Evolutionary conservation across 1,140 invertebrate genomes (phyloP).

Genomic region (Arctopsyche grandis): DNA sequence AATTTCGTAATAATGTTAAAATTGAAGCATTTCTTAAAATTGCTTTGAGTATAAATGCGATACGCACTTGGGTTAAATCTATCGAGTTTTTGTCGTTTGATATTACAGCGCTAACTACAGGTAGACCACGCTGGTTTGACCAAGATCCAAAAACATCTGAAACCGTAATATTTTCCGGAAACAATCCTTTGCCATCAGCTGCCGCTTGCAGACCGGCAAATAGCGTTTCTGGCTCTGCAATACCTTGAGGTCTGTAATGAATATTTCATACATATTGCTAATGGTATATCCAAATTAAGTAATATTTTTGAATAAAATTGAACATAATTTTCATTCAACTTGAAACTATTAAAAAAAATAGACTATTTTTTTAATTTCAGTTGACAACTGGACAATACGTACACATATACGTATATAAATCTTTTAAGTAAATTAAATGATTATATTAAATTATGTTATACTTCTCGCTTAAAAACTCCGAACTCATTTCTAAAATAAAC

Average conservation of each 20-base stretch:
- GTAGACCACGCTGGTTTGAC: constrained; percentile 76
- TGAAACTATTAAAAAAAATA: too few species aligned
- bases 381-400: too few species aligned
- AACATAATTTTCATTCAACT: constrained; percentile 34
- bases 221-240: constrained; percentile 8
- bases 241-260: constrained; percentile 16
- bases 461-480: too few species aligned
- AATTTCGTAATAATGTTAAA: too few species aligned
- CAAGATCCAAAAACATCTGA: constrained; percentile 71
- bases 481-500: too few species aligned
- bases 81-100: constrained; percentile 59
- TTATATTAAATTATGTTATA: too few species aligned
- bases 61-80: background rate
- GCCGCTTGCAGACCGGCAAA: constrained; percentile 21
- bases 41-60: background rate
- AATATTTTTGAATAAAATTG: too few species aligned
- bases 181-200: background rate
- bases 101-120: constrained; percentile 67
- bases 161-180: constrained; percentile 46
- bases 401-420: too few species aligned
- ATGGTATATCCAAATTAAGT: background rate
- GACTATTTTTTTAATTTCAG: too few species aligned
- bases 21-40: too few species aligned
- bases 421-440: too few species aligned
- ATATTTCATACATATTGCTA: constrained; percentile 2